These are phyloP conservation scores for Pachypeltis micranthus DNA, from an alignment of 1,140 invertebrate species.

Conservation along the genomic window DNA sequence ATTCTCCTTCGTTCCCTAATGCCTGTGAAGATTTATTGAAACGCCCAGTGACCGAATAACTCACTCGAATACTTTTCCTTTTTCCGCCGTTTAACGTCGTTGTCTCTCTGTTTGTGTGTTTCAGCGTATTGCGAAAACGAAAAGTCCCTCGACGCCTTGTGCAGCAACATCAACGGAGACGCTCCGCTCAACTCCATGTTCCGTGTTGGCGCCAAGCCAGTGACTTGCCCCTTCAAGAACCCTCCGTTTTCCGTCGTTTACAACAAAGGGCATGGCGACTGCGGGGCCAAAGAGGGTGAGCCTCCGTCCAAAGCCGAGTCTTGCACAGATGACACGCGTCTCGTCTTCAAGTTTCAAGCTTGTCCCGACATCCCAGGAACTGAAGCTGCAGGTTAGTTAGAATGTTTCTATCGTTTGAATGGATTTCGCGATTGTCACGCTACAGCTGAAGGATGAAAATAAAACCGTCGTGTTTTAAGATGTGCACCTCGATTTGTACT, in stretches of 20 bases:
- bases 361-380: conserved; percentile 78
- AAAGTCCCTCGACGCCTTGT: conserved; percentile 54
- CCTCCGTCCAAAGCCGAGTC: conserved; percentile 66
- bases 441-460: too few species aligned
- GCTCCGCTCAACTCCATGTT: conserved; percentile 80
- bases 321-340: conserved; percentile 65
- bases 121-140: conserved; percentile 24
- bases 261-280: conserved; percentile 61
- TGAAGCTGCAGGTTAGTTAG: conserved; percentile 39
- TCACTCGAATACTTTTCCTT: too few species aligned
- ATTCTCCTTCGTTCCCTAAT: too few species aligned
- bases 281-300: conserved; percentile 34
- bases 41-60: too few species aligned
- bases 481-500: too few species aligned
- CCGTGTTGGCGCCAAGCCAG: conserved; percentile 61
- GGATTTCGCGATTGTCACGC: too few species aligned
- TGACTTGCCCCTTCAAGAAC: conserved; percentile 59
- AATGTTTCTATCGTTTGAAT: neutral
- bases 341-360: conserved; percentile 78
- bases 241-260: conserved; percentile 70
- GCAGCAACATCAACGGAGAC: conserved; percentile 75
- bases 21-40: too few species aligned
- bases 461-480: too few species aligned
- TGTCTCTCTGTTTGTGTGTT: too few species aligned
- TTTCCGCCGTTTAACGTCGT: too few species aligned